Conservation (phyloP, 2,888 invertebrate genomes). For the Cactoblastis cactorum region DNA sequence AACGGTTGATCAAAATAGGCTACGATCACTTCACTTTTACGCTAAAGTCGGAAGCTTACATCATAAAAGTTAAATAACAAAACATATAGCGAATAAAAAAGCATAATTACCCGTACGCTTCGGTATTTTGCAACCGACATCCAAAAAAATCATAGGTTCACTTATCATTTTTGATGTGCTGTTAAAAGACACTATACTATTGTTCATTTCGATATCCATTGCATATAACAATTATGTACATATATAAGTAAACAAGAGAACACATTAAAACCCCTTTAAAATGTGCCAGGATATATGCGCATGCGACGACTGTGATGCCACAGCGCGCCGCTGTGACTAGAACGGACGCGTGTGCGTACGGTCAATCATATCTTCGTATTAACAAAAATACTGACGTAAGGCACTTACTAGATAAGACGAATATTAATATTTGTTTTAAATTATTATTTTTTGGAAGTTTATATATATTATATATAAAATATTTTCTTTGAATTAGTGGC, state of each 20-base stretch:
- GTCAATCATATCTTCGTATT: not conserved
- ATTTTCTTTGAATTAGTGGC: too few species aligned
- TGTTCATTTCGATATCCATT: slow-evolving; percentile 9
- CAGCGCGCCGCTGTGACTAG: not conserved
- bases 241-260: not conserved
- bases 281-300: not conserved
- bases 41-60: too few species aligned
- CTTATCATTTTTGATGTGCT: not conserved
- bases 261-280: not conserved
- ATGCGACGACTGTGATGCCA: not conserved
- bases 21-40: too few species aligned
- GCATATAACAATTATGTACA: not conserved
- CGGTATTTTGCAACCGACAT: slow-evolving; percentile 15
- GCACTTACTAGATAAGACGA: not conserved
- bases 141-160: slow-evolving; percentile 15
- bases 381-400: not conserved
- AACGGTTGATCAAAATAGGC: too few species aligned
- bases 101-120: slow-evolving; percentile 15
- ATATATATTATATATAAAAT: too few species aligned
- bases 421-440: too few species aligned
- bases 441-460: too few species aligned
- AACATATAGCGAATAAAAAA: too few species aligned
- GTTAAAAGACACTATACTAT: not conserved
- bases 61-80: too few species aligned
- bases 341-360: not conserved